These are phyloP conservation scores for Muntiacus muntjak DNA, from an alignment of 2,113 vertebrate genomes.

Conservation along the genomic window DNA sequence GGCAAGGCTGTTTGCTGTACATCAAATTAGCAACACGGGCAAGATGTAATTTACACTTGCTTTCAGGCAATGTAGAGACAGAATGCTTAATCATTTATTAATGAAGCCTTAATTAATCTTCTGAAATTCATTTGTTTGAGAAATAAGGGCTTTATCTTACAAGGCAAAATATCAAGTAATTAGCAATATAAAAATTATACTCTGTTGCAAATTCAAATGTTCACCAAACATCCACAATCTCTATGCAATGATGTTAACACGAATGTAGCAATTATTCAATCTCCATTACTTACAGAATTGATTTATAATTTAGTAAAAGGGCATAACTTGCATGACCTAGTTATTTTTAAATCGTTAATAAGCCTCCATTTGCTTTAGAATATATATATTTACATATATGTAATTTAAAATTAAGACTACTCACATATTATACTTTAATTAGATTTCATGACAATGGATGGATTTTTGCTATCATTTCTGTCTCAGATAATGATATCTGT, in stretches of 20 bases:
- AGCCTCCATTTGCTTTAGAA: neutral
- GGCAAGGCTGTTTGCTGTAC: conserved; percentile 39
- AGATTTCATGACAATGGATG: neutral
- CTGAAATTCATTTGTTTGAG: conserved; percentile 48
- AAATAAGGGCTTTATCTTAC: conserved; percentile 49
- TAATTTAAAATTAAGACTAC: neutral
- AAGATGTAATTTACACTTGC: conserved; percentile 51
- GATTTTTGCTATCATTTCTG: neutral
- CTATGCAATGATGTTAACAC: neutral
- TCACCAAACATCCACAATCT: neutral
- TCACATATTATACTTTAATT: neutral
- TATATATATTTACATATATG: neutral
- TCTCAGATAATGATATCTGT: neutral
- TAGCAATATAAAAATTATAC: conserved; percentile 33
- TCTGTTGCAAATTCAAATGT: neutral
- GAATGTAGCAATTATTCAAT: neutral
- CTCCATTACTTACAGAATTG: neutral
- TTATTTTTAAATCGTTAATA: neutral
- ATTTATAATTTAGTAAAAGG: neutral
- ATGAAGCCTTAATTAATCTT: conserved; percentile 62
- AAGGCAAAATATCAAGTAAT: conserved; percentile 59
- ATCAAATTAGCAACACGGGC: conserved; percentile 47
- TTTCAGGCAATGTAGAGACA: conserved; percentile 57
- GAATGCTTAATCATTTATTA: conserved; percentile 72
- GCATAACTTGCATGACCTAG: neutral